Conservation (phyloP, 2,113 vertebrate genomes). For the Aramus guarauna region DNA sequence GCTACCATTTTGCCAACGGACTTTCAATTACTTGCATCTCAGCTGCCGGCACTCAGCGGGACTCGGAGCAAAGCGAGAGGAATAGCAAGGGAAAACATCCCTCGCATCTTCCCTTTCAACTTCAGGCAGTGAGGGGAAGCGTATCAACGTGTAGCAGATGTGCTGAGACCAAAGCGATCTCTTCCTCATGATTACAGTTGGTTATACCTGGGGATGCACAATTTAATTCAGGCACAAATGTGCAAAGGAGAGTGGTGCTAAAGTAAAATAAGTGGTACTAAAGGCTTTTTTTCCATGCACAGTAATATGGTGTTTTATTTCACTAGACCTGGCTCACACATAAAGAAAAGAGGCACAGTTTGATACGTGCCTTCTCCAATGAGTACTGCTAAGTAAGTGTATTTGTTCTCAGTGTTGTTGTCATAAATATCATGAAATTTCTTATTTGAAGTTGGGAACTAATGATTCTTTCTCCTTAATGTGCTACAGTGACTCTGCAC, state of each 20-base stretch:
- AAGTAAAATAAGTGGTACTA: slow-evolving; percentile 66
- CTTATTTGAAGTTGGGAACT: slow-evolving; percentile 72
- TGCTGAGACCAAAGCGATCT: slow-evolving; percentile 75
- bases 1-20: slow-evolving; percentile 53
- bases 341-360: slow-evolving; percentile 62
- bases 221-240: slow-evolving; percentile 71
- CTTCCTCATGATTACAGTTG: slow-evolving; percentile 73
- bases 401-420: slow-evolving; percentile 61
- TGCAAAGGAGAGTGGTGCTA: slow-evolving; percentile 65
- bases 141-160: slow-evolving; percentile 70
- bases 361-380: slow-evolving; percentile 37
- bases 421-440: slow-evolving; percentile 73
- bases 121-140: slow-evolving; percentile 46
- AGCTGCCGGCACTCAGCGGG: slow-evolving; percentile 20
- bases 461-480: slow-evolving; percentile 76
- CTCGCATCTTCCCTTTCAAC: slow-evolving; percentile 66
- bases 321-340: slow-evolving; percentile 65
- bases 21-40: slow-evolving; percentile 39
- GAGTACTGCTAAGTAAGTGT: slow-evolving; percentile 40
- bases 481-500: slow-evolving; percentile 63
- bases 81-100: slow-evolving; percentile 60
- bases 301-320: slow-evolving; percentile 68
- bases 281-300: slow-evolving; percentile 68
- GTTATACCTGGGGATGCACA: slow-evolving; percentile 76
- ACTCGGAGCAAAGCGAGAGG: slow-evolving; percentile 56